These are phyloP conservation scores for Arnoldichthys spilopterus DNA, from an alignment of 2,797 vertebrate species.

Conservation along the genomic window DNA sequence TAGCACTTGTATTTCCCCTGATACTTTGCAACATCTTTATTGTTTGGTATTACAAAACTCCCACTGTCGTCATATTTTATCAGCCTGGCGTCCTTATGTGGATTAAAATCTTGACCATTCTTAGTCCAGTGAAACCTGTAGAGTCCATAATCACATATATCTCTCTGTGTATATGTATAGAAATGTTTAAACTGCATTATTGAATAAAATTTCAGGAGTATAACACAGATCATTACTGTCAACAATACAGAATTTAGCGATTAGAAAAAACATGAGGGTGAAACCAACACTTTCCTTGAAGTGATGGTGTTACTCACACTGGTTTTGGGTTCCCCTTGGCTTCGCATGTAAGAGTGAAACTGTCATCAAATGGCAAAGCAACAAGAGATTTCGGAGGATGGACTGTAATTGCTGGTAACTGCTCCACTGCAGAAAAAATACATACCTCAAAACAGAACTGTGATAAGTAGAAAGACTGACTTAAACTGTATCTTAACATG, in stretches of 20 bases:
- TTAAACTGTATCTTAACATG: neutral
- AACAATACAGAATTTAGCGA: neutral
- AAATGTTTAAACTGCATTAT: neutral
- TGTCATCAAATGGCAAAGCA: conserved; percentile 85
- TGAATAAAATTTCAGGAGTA: neutral
- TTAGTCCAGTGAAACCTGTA: conserved; percentile 91
- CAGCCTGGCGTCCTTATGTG: conserved; percentile 71
- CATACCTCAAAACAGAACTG: conserved; percentile 21
- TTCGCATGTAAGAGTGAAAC: conserved; percentile 85
- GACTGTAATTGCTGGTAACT: conserved; percentile 87
- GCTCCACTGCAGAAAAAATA: conserved; percentile 79
- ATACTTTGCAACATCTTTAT: conserved; percentile 75
- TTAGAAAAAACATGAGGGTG: neutral
- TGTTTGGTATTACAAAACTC: conserved; percentile 83
- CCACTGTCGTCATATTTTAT: conserved; percentile 73
- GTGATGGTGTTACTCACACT: conserved; percentile 77
- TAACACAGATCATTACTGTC: no score
- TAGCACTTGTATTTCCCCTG: conserved; percentile 91
- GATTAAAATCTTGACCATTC: conserved; percentile 82
- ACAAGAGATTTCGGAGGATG: conserved; percentile 80
- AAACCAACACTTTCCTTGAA: neutral
- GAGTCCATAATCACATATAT: neutral
- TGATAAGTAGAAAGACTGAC: no score
- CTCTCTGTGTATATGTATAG: neutral
- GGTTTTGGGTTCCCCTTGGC: conserved; percentile 91